These are phyloP conservation scores for Zygaena filipendulae DNA, from an alignment of 2,888 invertebrate genomes.

Conservation along the genomic window DNA sequence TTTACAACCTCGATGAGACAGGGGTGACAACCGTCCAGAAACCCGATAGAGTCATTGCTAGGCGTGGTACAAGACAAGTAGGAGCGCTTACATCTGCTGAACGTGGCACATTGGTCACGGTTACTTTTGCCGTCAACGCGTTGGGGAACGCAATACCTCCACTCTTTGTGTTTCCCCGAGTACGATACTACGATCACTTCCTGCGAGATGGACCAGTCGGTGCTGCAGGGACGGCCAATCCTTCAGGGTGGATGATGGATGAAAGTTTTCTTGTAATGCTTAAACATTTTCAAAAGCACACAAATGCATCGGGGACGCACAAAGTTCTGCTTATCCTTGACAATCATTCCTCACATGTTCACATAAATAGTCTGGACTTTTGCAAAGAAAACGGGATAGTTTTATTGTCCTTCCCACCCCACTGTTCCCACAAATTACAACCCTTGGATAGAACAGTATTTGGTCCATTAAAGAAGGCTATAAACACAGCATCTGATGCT, in stretches of 20 bases:
- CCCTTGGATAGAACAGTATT: conserved; percentile 16
- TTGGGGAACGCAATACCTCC: conserved; percentile 24
- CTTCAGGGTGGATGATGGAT: conserved; percentile 23
- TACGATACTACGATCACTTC: conserved; percentile 21
- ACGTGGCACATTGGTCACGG: conserved; percentile 25
- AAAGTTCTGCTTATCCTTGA: conserved; percentile 20
- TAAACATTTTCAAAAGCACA: conserved; percentile 20
- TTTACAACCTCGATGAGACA: conserved; percentile 18
- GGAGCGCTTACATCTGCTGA: conserved; percentile 29
- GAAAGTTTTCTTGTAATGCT: conserved; percentile 20
- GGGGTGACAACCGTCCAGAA: conserved; percentile 21
- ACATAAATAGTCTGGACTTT: conserved; percentile 14
- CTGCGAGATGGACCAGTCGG: conserved; percentile 20
- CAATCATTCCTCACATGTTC: conserved; percentile 22
- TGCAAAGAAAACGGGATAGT: conserved; percentile 12
- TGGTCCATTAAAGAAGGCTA: conserved; percentile 17
- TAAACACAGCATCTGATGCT: conserved; percentile 4
- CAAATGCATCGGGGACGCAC: conserved; percentile 8
- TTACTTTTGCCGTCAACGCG: conserved; percentile 25
- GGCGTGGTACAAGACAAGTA: conserved; percentile 20
- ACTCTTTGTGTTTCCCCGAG: conserved; percentile 23
- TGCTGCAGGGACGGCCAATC: conserved; percentile 18
- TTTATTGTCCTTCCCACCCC: conserved; percentile 22
- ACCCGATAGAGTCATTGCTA: conserved; percentile 17
- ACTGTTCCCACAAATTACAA: conserved; percentile 23